Conservation (phyloP, 2,113 vertebrate species). For the Phocoena sinus region DNA sequence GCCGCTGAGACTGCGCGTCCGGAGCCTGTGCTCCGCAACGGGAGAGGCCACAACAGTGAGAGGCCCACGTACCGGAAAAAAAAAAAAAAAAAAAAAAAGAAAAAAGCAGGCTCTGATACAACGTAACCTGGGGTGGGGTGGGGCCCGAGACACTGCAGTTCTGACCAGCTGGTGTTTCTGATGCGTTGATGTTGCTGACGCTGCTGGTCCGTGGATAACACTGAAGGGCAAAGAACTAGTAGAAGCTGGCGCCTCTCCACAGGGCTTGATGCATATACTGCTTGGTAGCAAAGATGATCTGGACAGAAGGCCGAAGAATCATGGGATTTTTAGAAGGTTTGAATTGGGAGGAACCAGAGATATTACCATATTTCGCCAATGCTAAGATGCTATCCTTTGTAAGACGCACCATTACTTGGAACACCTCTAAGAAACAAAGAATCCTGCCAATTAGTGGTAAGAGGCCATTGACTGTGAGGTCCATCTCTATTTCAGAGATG, state of each 20-base stretch:
- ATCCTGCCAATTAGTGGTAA: not conserved
- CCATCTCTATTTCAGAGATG: not conserved
- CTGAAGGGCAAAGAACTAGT: not conserved
- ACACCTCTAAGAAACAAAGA: not conserved
- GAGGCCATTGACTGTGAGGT: not conserved
- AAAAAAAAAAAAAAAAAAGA: too few species aligned
- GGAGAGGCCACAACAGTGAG: too few species aligned
- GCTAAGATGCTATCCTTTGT: not conserved
- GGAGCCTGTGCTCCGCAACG: too few species aligned
- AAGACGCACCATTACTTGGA: not conserved
- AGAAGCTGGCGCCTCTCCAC: not conserved
- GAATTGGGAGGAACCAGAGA: not conserved
- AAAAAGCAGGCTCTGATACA: not conserved
- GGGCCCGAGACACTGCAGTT: not conserved
- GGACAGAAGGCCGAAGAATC: not conserved
- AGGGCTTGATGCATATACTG: too few species aligned
- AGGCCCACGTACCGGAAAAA: too few species aligned
- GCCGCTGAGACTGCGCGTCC: too few species aligned
- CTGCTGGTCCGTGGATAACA: rapidly evolving
- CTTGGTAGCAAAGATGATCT: not conserved
- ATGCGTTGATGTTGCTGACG: too few species aligned
- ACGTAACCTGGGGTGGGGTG: not conserved
- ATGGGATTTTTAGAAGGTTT: not conserved
- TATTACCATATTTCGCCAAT: not conserved
- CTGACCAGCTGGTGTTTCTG: not conserved